Evolutionary conservation across 2,113 vertebrate species (phyloP).

Genomic region (Pelvicachromis taeniatus): DNA sequence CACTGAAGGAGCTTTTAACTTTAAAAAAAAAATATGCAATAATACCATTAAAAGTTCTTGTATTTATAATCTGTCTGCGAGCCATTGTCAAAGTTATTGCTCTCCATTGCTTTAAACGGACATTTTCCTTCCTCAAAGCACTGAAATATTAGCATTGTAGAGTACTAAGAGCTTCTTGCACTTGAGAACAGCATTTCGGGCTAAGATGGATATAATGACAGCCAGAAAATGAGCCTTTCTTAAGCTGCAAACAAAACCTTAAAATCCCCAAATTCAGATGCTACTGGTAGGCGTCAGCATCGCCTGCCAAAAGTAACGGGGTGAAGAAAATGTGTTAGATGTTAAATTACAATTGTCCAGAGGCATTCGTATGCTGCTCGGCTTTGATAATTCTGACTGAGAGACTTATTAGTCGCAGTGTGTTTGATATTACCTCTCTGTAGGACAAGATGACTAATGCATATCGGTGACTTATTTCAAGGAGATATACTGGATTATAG

Average conservation of each 20-base stretch:
- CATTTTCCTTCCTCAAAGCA: conserved; percentile 14
- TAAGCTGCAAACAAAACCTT: conserved; percentile 33
- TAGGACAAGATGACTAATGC: neutral
- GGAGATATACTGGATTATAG: neutral
- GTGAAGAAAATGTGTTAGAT: conserved; percentile 29
- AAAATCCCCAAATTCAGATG: conserved; percentile 35
- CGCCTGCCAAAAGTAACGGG: conserved; percentile 54
- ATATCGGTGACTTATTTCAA: neutral
- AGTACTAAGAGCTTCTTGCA: conserved; percentile 16
- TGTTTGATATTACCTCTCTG: neutral
- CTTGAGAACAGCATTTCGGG: conserved; percentile 14
- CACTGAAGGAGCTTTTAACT: conserved; percentile 19
- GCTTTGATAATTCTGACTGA: conserved; percentile 26
- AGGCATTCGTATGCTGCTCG: conserved; percentile 14
- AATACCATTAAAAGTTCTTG: conserved; percentile 35
- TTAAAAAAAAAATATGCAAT: conserved; percentile 25
- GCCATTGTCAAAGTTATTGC: conserved; percentile 28
- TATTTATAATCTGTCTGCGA: conserved; percentile 13
- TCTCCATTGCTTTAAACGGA: conserved; percentile 9
- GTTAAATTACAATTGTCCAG: conserved; percentile 41
- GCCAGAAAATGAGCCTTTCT: conserved; percentile 38
- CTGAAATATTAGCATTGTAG: conserved; percentile 18
- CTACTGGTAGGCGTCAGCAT: conserved; percentile 27
- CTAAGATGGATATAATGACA: conserved; percentile 27
- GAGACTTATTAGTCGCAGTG: neutral